Percentiles rank a stretch among this genome's conserved stretches.
phyloP scores from a whole-genome alignment of 2,113 vertebrate genomes.

The Pica pica region DNA sequence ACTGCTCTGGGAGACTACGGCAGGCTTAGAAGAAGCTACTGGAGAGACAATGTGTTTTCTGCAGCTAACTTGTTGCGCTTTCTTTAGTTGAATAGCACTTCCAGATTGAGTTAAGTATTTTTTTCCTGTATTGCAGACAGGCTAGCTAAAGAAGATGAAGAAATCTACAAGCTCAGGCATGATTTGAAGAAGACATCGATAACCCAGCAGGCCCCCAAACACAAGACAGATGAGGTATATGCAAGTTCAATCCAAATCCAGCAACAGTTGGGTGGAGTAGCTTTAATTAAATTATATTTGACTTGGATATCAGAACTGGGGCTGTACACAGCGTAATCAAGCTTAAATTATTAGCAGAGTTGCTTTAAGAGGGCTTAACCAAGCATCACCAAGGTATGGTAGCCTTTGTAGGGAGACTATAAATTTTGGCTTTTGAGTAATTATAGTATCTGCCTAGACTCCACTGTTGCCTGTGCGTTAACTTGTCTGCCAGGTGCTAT shows the following conservation, averaged over 20 bases:
- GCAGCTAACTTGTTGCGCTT: neutral
- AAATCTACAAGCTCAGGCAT: conserved; percentile 94
- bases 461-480: neutral
- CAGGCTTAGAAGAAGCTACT: neutral
- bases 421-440: conserved; percentile 39
- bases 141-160: conserved; percentile 92
- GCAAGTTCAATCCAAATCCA: neutral
- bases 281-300: conserved; percentile 19
- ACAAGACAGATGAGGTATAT: conserved; percentile 81
- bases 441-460: neutral
- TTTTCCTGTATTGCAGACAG: conserved; percentile 73
- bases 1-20: neutral
- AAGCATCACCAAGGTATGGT: neutral
- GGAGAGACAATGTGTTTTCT: neutral
- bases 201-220: conserved; percentile 83
- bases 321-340: neutral
- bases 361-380: conserved; percentile 30
- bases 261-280: neutral
- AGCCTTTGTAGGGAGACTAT: neutral
- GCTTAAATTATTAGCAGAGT: conserved; percentile 32
- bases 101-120: neutral
- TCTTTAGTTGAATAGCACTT: neutral
- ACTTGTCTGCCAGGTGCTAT: neutral
- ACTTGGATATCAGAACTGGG: neutral
- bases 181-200: conserved; percentile 89